Base-by-base conservation (phyloP, 2,113 vertebrate genomes). In the Labeo rohita region DNA sequence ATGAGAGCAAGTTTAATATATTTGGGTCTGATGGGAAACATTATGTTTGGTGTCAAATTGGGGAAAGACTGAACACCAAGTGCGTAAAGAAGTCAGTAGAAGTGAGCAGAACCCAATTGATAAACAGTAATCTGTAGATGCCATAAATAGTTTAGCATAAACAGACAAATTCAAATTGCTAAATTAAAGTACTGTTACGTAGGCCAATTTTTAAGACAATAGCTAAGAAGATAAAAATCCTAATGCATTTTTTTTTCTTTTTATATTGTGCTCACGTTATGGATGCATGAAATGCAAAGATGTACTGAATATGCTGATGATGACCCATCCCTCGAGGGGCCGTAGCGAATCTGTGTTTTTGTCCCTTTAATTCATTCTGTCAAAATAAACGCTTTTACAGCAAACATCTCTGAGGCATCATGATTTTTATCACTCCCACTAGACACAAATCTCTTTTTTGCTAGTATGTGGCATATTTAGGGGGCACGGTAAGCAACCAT, bases 401-500 rank as follows among this genome's bases (percentile, higher is more conserved):
- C 88, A 89, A 85, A 83, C 85, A 73, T 54, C 66, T 73, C 49
- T 56, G 34, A 83, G 50, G 81, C 68, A 83, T 83, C 81, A 83
- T 83, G 81, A 83, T 73, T 83, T 83, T 83, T 83, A 89, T 89
- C 88, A 89, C 85, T 89, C 86, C 88, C 88, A 85, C 66, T 85
- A 85, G 88, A 85, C 83, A 82, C 74, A 83, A 89, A 87, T 89
- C 83, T 87, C 80, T 82, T 43, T 73, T 87, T 76, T 78, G 79
- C 88, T 85, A 73, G 73, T 83, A 78, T 84, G 79, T 79, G 65
- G 86, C 88, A 89, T 81, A 87, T 87, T 87, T 74, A 65, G 80
- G 85, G 82, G 84, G 78, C 84, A 83, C 52, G 8, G 63, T 87
- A 85, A 89, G 83, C 86, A 89, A 87, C 74, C 76, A 87, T 89